phyloP scores from a whole-genome alignment of 1,140 invertebrate species.

The Mactra quadrangularis region DNA sequence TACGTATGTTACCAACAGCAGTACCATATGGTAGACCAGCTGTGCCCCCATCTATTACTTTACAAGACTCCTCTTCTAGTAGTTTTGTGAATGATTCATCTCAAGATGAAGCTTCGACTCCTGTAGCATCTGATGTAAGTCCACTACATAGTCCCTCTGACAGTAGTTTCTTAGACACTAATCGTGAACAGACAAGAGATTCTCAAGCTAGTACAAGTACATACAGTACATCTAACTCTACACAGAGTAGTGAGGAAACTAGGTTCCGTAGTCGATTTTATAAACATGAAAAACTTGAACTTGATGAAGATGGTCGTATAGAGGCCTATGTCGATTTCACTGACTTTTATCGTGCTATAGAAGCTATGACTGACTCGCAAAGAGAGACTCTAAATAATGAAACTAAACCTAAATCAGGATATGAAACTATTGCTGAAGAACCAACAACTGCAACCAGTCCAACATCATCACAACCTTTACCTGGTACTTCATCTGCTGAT shows the following conservation, averaged over 20 bases:
- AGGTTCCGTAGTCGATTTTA: slow-evolving; percentile 70
- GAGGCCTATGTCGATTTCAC: slow-evolving; percentile 93
- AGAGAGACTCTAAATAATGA: slow-evolving; percentile 75
- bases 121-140: slow-evolving; percentile 56
- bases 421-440: slow-evolving; percentile 82
- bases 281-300: slow-evolving; percentile 79
- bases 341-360: slow-evolving; percentile 91
- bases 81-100: slow-evolving; percentile 71
- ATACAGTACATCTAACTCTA: slow-evolving; percentile 73
- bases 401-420: slow-evolving; percentile 77
- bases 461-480: not conserved
- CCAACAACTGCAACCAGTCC: slow-evolving; percentile 34
- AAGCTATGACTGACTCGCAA: slow-evolving; percentile 83
- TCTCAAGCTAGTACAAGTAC: slow-evolving; percentile 73
- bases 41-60: slow-evolving; percentile 51
- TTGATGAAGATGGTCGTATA: slow-evolving; percentile 88
- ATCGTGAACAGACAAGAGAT: slow-evolving; percentile 56
- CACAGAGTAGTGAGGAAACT: slow-evolving; percentile 77
- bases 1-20: slow-evolving; percentile 64
- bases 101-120: slow-evolving; percentile 61
- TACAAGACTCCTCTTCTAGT: slow-evolving; percentile 63
- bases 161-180: slow-evolving; percentile 46
- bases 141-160: slow-evolving; percentile 43
- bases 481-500: not conserved
- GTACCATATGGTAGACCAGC: slow-evolving; percentile 62